Percentiles rank a stretch among this genome's conserved stretches.
phyloP scores from a whole-genome alignment of 2,113 vertebrate genomes.

The Myanophis thanlyinensis region DNA sequence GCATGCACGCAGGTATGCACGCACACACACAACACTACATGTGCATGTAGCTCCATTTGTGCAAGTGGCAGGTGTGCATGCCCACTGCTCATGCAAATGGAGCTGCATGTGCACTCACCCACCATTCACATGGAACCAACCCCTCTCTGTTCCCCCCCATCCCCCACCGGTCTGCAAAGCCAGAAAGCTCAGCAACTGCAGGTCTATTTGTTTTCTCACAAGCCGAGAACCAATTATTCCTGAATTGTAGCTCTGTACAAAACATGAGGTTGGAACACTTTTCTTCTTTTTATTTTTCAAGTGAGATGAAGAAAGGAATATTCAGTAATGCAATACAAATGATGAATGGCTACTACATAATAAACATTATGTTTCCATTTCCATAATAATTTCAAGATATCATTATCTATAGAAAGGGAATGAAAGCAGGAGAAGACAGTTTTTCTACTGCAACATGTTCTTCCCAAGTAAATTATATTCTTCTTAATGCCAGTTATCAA shows the following conservation, averaged over 20 bases:
- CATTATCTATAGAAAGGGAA: slow-evolving; percentile 35
- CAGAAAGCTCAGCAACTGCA: too few relatives aligned
- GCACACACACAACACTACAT: background rate
- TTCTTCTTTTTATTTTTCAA: background rate
- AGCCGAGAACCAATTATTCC: background rate
- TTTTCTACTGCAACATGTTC: slow-evolving; percentile 7
- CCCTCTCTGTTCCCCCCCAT: too few relatives aligned
- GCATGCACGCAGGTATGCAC: background rate
- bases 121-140: background rate
- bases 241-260: background rate
- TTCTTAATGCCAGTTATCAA: background rate
- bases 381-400: slow-evolving; percentile 19
- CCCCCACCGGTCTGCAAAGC: background rate
- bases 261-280: background rate
- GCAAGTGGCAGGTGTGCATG: rapidly evolving
- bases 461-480: slow-evolving; percentile 17
- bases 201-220: background rate
- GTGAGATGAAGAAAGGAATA: background rate
- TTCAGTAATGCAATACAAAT: background rate
- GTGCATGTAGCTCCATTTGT: background rate
- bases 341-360: background rate
- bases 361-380: background rate
- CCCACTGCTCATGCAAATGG: background rate
- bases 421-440: slow-evolving; percentile 34
- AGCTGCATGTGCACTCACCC: background rate